Base-by-base conservation (phyloP, 2,797 vertebrate genomes). In the Alca torda region DNA sequence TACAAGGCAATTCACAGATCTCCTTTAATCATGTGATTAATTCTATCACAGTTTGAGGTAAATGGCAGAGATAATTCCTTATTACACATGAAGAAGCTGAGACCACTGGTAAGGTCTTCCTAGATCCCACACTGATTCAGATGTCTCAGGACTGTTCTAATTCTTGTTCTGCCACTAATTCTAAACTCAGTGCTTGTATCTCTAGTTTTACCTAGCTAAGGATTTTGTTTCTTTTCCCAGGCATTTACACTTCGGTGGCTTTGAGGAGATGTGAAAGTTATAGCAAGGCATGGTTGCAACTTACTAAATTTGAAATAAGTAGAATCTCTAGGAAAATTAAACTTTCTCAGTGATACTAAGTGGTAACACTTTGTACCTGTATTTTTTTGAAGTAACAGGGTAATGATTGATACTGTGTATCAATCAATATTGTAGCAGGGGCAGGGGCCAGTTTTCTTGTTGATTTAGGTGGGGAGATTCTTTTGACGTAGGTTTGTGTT, bases 11-110 rank as follows among this genome's bases (percentile, higher is more conserved):
- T 89, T 93, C 39, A 67, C 33, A 80, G 43, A 67, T 88, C 54
- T 84, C 23, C 23, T 35, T 91, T 91, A 93, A 94, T 93, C 53
- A 43, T 80, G 56, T 93, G 59, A 74, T 95, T 95, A 93, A 92
- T 87, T 92, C 56, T 95, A 39, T 91, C 64, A 80, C 78, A 92
- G 75, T 95, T 85, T 93, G 91, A 83, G 48, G 64, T 94, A 96
- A 93, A 92, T 84, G 46, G 60, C 37, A 89, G 48, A 60, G 60
- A 65, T 37, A 90, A 93, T 87, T 95, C 41, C 41, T 60, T 84
- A 89, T 70, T 92, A 67, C 39, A 84, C 13, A 35, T 67, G 31
- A 81, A 88, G 80, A 89, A 77, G 20, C 68, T 64, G 76, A 91
- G 60, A 64, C 13, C 75, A 68, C 35, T 64, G 33, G 16, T 75